Conservation (phyloP, 23 tunicate species). For the Ascidia mentula region DNA sequence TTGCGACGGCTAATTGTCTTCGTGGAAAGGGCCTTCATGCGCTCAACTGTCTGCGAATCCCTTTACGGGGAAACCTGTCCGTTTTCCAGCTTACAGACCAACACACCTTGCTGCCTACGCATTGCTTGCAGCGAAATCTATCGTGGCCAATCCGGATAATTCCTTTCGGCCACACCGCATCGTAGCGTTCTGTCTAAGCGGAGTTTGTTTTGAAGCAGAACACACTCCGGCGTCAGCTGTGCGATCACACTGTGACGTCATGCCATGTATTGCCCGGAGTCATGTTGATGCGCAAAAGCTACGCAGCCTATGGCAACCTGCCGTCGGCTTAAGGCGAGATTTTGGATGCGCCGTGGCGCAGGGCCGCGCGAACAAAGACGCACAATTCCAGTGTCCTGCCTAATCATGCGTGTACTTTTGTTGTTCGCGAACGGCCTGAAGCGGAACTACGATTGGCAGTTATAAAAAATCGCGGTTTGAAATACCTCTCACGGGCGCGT, state of each 20-base stretch:
- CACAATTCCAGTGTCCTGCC: neutral
- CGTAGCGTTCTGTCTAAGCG: too few species aligned
- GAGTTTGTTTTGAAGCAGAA: neutral
- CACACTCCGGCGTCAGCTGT: neutral
- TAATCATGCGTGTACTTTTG: neutral
- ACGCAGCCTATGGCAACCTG: too few species aligned
- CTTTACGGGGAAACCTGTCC: too few species aligned
- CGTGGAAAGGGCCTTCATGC: neutral
- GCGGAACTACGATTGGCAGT: neutral
- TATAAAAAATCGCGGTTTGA: neutral
- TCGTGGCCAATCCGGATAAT: too few species aligned
- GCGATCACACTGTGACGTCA: constrained; percentile 4
- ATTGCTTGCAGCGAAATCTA: too few species aligned
- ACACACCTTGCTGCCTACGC: too few species aligned
- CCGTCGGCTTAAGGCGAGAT: neutral
- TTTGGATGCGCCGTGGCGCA: neutral
- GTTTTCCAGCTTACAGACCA: too few species aligned
- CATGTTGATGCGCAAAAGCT: neutral
- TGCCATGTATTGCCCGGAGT: constrained; percentile 3
- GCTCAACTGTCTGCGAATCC: too few species aligned
- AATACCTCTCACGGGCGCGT: neutral
- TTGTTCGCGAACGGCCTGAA: neutral
- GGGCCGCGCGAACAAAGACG: constrained; percentile 1
- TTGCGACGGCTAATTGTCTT: neutral
- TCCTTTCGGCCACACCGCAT: too few species aligned